phyloP scores from a whole-genome alignment of 2,888 invertebrate genomes.

The Ypsolopha sequella region DNA sequence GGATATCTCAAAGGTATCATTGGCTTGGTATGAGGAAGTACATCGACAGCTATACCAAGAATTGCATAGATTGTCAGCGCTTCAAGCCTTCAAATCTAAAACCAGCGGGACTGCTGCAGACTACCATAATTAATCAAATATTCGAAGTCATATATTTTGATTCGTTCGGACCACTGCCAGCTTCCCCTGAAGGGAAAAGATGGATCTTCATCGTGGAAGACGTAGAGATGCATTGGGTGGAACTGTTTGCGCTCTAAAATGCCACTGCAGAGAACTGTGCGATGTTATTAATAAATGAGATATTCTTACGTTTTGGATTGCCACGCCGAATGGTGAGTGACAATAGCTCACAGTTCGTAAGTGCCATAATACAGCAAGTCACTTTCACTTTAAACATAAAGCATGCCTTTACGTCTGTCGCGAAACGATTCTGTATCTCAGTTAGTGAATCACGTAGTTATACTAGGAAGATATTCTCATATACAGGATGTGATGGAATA shows the following conservation, averaged over 20 bases:
- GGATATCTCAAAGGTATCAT: conserved; percentile 14
- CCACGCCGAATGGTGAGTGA: conserved; percentile 26
- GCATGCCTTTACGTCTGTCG: conserved; percentile 18
- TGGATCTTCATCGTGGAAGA: conserved; percentile 19
- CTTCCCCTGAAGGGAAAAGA: neutral
- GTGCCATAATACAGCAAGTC: conserved; percentile 27
- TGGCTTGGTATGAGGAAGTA: conserved; percentile 20
- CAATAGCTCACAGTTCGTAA: too few relatives aligned
- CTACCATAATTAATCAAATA: conserved; percentile 11
- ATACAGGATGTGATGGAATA: too few relatives aligned
- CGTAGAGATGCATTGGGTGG: conserved; percentile 15
- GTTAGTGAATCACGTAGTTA: too few relatives aligned
- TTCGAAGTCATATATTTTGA: conserved; percentile 26
- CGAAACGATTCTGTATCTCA: too few relatives aligned
- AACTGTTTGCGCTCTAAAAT: conserved; percentile 15
- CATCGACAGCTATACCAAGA: conserved; percentile 15
- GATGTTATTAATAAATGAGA: conserved; percentile 18
- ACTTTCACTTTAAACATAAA: conserved; percentile 14
- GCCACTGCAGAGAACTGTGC: conserved; percentile 20
- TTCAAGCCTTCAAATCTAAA: conserved; percentile 25
- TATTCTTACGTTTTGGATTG: conserved; percentile 27
- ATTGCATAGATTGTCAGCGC: conserved; percentile 22
- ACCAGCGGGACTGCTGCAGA: conserved; percentile 25
- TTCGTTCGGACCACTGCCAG: conserved; percentile 19
- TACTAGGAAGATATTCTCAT: too few relatives aligned